Evolutionary conservation across 2,888 invertebrate genomes (phyloP).

Genomic region (Eumerus sabulonum): DNA sequence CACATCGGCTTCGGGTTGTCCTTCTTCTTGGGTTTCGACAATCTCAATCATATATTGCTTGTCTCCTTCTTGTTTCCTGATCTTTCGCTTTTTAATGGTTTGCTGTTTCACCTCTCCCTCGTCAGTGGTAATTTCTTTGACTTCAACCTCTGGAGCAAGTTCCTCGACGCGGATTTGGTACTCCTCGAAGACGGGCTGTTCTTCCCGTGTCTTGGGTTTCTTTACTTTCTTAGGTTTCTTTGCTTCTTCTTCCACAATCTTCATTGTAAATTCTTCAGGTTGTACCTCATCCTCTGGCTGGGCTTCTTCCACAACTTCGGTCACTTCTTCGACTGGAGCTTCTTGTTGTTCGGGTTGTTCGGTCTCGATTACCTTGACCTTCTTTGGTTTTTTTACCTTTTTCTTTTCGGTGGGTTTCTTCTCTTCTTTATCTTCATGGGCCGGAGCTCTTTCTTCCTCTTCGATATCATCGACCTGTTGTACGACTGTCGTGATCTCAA

Average conservation of each 20-base stretch:
- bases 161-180: slow-evolving; percentile 74
- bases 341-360: slow-evolving; percentile 80
- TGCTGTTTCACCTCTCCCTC: slow-evolving; percentile 73
- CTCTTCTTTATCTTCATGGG: slow-evolving; percentile 61
- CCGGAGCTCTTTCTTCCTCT: slow-evolving; percentile 67
- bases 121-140: slow-evolving; percentile 76
- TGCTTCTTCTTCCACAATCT: slow-evolving; percentile 49
- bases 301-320: slow-evolving; percentile 72
- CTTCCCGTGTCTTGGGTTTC: slow-evolving; percentile 60
- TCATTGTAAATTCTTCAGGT: slow-evolving; percentile 73
- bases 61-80: slow-evolving; percentile 78
- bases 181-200: slow-evolving; percentile 65
- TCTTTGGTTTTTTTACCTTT: slow-evolving; percentile 77
- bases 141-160: slow-evolving; percentile 76
- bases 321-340: slow-evolving; percentile 64
- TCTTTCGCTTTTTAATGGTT: slow-evolving; percentile 75
- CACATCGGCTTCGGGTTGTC: slow-evolving; percentile 77
- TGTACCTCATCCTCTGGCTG: slow-evolving; percentile 71
- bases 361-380: slow-evolving; percentile 73
- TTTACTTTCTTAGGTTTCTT: slow-evolving; percentile 70
- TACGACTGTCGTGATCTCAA: slow-evolving; percentile 67
- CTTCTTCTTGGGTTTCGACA: slow-evolving; percentile 78
- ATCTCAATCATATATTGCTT: slow-evolving; percentile 79
- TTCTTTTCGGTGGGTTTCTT: slow-evolving; percentile 67
- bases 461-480: slow-evolving; percentile 72